Conservation (phyloP, 2,888 invertebrate species). For the Acronicta leporina region DNA sequence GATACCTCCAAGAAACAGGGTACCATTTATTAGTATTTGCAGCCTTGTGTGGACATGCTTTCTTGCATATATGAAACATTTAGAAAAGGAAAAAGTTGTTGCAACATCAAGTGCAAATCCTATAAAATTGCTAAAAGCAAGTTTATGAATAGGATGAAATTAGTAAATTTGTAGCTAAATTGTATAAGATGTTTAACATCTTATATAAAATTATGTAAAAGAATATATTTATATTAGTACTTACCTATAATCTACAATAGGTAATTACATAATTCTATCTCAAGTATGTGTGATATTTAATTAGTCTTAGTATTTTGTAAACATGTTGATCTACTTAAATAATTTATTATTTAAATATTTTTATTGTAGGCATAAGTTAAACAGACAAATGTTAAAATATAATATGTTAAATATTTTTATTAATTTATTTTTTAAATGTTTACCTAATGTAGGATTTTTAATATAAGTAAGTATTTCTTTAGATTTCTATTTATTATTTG, state of each 20-base stretch:
- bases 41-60: conserved; percentile 94
- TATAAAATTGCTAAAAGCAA: conserved; percentile 61
- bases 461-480: no score
- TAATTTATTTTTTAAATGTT: no score
- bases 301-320: conserved; percentile 22
- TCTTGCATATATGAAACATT: conserved; percentile 94
- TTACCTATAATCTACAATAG: not conserved
- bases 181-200: conserved; percentile 11
- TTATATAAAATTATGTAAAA: not conserved
- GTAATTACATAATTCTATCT: conserved; percentile 35
- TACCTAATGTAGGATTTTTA: no score
- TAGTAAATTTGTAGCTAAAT: conserved; percentile 32
- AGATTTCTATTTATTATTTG: no score
- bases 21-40: conserved; percentile 93
- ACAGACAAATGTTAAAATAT: no score
- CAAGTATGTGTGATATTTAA: conserved; percentile 52
- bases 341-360: conserved; percentile 19
- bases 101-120: conserved; percentile 58
- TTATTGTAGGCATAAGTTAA: no score
- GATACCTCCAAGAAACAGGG: conserved; percentile 92
- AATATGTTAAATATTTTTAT: no score
- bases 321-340: conserved; percentile 22
- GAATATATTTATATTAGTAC: conserved; percentile 35
- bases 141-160: conserved; percentile 49
- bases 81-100: conserved; percentile 75